Percentiles rank a stretch among this genome's conserved stretches.
phyloP scores from a whole-genome alignment of 2,888 invertebrate genomes.

The Herminia tarsipennalis region DNA sequence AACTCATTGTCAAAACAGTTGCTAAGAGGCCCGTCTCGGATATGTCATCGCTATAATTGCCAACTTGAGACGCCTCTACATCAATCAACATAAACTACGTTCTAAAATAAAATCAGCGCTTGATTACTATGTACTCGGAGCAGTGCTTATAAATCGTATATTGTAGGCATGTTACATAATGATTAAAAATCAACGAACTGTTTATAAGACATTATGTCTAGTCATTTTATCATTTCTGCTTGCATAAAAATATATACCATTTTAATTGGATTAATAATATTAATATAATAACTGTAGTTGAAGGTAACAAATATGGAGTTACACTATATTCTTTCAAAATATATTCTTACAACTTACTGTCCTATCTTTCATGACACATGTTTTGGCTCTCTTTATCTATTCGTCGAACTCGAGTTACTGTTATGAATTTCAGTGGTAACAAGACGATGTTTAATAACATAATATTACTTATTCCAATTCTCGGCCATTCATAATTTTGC shows the following conservation, averaged over 20 bases:
- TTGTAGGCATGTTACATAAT: constrained; percentile 59
- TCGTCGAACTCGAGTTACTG: constrained; percentile 7
- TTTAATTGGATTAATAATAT: constrained; percentile 36
- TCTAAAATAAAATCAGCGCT: constrained; percentile 26
- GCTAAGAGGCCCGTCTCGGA: constrained; percentile 53
- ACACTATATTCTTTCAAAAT: constrained; percentile 31
- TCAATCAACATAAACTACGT: constrained; percentile 11
- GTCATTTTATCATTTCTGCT: constrained; percentile 69
- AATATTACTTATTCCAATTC: constrained; percentile 12
- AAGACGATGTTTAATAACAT: constrained; percentile 8
- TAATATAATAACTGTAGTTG: constrained; percentile 33
- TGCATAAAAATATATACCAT: constrained; percentile 47
- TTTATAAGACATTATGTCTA: constrained; percentile 74
- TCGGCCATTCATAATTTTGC: constrained; percentile 33
- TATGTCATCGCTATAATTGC: constrained; percentile 66
- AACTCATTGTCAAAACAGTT: constrained; percentile 65
- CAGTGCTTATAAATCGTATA: constrained; percentile 53
- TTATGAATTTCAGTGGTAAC: constrained; percentile 15
- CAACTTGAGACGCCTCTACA: constrained; percentile 51
- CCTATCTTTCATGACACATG: constrained; percentile 21
- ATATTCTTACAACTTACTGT: constrained; percentile 29
- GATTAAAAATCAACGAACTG: constrained; percentile 74
- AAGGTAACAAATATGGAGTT: constrained; percentile 29
- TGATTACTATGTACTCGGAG: constrained; percentile 49
- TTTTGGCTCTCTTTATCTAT: constrained; percentile 17